A percentile compares a stretch with the other conserved stretches of the same genome.
These are phyloP conservation scores for Lethrus apterus DNA, from an alignment of 1,140 invertebrate species.

Conservation along the genomic window DNA sequence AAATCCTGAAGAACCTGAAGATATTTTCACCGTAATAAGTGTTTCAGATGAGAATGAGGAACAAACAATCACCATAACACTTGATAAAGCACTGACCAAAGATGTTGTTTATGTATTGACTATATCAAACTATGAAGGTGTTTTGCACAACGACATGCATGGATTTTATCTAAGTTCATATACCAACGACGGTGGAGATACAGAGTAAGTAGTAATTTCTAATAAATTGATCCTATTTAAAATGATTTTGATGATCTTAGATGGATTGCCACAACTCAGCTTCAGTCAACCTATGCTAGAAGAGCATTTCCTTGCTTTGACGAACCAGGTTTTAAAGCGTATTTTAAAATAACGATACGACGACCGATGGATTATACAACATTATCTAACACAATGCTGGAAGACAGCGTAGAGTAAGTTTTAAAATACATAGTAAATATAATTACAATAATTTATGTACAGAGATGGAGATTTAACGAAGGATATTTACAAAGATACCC, in stretches of 20 bases:
- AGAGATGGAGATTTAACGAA: background rate
- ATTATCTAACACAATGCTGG: background rate
- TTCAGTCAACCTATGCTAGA: conserved; percentile 10
- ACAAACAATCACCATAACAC: no score
- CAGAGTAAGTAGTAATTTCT: conserved; percentile 8
- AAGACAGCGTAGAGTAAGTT: background rate
- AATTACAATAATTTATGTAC: background rate
- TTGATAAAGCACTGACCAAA: no score
- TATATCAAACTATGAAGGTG: background rate
- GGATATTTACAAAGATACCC: conserved; percentile 1
- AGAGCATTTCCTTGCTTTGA: conserved; percentile 14
- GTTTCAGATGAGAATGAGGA: no score
- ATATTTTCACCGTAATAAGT: no score
- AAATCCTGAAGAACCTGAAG: no score
- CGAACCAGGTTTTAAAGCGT: conserved; percentile 11
- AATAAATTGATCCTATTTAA: no score
- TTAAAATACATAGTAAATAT: no score
- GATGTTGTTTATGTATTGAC: no score
- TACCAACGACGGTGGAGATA: background rate
- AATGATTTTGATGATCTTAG: background rate
- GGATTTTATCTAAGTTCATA: conserved; percentile 11
- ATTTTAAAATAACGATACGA: background rate
- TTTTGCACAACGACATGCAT: conserved; percentile 4
- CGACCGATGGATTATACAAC: conserved; percentile 4
- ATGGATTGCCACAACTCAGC: conserved; percentile 11